Evolutionary conservation across 2,113 vertebrate species (phyloP), one percentile per base, ranked within the genome.

Genomic region (Corvus cornix): DNA sequence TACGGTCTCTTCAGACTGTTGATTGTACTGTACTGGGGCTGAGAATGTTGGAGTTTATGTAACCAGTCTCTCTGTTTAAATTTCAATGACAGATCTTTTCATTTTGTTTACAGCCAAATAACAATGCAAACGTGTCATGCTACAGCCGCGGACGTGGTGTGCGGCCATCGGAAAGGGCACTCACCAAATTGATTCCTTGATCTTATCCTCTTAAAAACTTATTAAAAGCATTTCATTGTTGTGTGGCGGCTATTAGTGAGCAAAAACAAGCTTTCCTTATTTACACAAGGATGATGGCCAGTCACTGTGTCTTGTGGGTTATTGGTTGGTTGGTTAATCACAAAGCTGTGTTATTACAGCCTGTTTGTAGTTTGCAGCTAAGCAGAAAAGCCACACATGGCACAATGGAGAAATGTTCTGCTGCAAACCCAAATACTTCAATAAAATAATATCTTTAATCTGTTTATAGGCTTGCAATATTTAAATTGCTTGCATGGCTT

Each of bases 101-200:
- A 56, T 95, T 98, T 97, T 98, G 97, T 97, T 98, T 98, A 97
- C 96, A 58, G 96, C 96, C 94, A 96, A 97, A 94, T 95, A 97
- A 97, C 95, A 95, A 96, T 72, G 93, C 75, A 86, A 97, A 96
- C 91, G 92, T 97, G 95, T 96, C 96, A 63, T 14, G 85, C 91
- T 31, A 19, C 83, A 66, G 91, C 85, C 68, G 5, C 21, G 33
- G 90, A 35, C 95, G 31, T 6, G 60, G 88, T 96, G 96, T 95
- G 96, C 89, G 87, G 95, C 95, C 97, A 86, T 33, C 53, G 67
- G 2, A 79, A 95, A 94, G 84, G 82, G 52, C 82, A 35, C 92
- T 83, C 89, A 15, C 79, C 93, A 85, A 88, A 92, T 17, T 74
- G 62, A 92, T 81, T 95, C 78, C 95, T 96, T 37, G 43, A 72